Conservation (phyloP, 2,797 vertebrate genomes). For the Acomys russatus region DNA sequence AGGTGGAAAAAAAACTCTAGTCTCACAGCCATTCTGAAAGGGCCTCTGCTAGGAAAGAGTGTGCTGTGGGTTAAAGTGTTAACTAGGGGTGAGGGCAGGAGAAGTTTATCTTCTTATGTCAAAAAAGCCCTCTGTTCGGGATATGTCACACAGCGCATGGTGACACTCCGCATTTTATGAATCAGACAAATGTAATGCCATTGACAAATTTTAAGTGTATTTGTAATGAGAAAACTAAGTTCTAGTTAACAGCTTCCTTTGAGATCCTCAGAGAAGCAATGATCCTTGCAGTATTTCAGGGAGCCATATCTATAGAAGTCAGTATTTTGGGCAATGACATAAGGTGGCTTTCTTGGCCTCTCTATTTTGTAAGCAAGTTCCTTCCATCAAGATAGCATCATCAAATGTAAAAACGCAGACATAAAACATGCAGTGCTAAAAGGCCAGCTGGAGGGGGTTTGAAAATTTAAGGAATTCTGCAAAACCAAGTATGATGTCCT, state of each 20-base stretch:
- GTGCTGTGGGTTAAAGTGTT: not conserved
- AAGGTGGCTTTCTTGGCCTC: not conserved
- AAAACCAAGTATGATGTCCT: not conserved
- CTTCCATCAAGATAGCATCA: not conserved
- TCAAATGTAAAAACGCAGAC: not conserved
- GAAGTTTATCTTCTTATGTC: constrained; percentile 44
- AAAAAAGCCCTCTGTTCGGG: constrained; percentile 65
- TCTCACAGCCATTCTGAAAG: constrained; percentile 58
- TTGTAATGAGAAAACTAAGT: constrained; percentile 24
- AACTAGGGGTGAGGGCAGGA: not conserved
- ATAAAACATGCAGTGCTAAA: not conserved
- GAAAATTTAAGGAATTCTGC: constrained; percentile 1
- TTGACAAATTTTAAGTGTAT: not conserved
- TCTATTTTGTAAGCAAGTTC: constrained; percentile 14
- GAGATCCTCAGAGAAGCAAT: not conserved
- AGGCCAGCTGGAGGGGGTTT: not conserved
- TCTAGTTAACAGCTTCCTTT: not conserved
- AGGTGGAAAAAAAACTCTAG: not conserved
- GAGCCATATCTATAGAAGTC: not conserved
- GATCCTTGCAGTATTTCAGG: not conserved
- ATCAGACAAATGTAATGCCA: constrained; percentile 37
- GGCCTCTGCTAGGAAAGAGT: constrained; percentile 36
- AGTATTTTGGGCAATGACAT: not conserved
- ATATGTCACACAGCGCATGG: not conserved
- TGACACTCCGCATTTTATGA: constrained; percentile 55